Percentiles rank a stretch among this genome's conserved stretches.
Conservation (phyloP, 2,888 invertebrate species). For the Pandemis heparana region DNA sequence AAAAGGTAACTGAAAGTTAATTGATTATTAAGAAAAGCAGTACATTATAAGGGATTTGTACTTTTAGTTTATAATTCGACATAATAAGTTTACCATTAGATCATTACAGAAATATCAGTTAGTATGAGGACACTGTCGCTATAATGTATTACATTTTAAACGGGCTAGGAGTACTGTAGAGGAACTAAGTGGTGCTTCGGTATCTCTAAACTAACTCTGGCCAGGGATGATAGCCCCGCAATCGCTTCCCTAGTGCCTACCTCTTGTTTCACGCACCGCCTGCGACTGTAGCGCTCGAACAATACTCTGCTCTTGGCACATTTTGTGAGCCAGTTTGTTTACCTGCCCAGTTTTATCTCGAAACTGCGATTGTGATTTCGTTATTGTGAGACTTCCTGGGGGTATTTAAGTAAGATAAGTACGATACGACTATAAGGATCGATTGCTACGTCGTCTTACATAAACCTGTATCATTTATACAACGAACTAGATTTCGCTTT, state of each 20-base stretch:
- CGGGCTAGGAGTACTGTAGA: constrained; percentile 37
- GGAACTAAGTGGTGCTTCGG: constrained; percentile 63
- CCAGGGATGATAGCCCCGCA: constrained; percentile 65
- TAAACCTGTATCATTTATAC: neutral
- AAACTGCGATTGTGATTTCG: constrained; percentile 23
- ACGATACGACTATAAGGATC: neutral
- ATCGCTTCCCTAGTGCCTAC: constrained; percentile 61
- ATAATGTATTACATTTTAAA: neutral
- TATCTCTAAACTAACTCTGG: constrained; percentile 73
- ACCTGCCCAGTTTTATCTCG: constrained; percentile 32
- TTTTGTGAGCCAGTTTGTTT: constrained; percentile 45
- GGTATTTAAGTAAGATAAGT: constrained; percentile 9
- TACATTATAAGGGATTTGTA: neutral
- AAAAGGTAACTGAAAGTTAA: too few species aligned
- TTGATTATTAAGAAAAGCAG: neutral
- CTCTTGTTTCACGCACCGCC: constrained; percentile 75
- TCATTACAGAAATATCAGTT: too few species aligned
- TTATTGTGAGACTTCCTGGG: constrained; percentile 18
- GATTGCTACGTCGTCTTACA: neutral
- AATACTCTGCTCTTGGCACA: constrained; percentile 49
- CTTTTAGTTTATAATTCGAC: neutral
- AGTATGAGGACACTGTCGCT: neutral
- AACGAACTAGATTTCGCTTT: neutral
- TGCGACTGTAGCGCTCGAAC: constrained; percentile 62
- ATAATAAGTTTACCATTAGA: too few species aligned